These are phyloP conservation scores for Hippocampus mohnikei DNA, from an alignment of 2,113 vertebrate species.

Conservation along the genomic window DNA sequence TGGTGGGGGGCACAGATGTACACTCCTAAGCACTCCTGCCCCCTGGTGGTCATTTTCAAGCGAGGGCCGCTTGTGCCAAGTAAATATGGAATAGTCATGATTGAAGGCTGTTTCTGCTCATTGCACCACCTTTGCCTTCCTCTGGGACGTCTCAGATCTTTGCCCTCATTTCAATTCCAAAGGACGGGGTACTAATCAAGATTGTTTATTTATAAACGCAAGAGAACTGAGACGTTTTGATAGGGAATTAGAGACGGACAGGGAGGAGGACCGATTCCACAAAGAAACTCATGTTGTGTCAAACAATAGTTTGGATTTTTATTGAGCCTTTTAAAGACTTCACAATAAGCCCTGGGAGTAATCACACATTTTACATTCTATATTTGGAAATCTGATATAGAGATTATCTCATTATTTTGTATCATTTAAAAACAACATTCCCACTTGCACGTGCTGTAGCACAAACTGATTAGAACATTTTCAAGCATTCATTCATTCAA, in stretches of 20 bases:
- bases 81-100: constrained; percentile 25
- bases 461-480: no score
- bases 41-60: constrained; percentile 63
- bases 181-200: constrained; percentile 12
- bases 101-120: constrained; percentile 52
- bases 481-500: no score
- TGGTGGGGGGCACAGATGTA: constrained; percentile 7
- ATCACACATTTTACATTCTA: neutral
- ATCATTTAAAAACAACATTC: no score
- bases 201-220: constrained; percentile 57
- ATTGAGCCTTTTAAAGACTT: neutral
- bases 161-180: constrained; percentile 61
- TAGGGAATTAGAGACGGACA: constrained; percentile 32
- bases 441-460: no score
- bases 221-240: constrained; percentile 26
- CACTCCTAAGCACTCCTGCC: constrained; percentile 69
- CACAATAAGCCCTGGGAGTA: neutral
- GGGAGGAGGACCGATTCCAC: constrained; percentile 4
- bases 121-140: constrained; percentile 62
- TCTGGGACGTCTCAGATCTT: constrained; percentile 58
- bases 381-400: neutral
- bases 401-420: no score
- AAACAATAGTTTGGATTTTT: neutral
- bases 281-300: no score
- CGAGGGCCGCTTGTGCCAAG: neutral